Evolutionary conservation across 2,113 vertebrate genomes (phyloP), one percentile per base, ranked within the genome.

Genomic region (Tinamus guttatus): DNA sequence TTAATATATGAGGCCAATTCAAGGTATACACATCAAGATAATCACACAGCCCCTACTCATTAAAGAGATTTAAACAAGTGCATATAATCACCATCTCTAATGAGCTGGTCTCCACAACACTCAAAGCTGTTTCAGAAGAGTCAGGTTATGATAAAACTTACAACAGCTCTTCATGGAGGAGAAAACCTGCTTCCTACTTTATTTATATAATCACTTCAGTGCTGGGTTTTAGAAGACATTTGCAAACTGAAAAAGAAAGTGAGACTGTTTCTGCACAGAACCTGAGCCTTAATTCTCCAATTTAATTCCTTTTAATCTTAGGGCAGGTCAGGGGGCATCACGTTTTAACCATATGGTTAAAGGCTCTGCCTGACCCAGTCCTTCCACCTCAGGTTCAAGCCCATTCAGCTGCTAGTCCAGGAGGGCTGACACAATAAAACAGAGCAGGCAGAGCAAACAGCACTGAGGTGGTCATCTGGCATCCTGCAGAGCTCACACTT

Each of bases 301-400:
- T 95, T 93, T 95, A 95, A 95, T 96, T 96, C 88, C 40, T 65
- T 84, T 88, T 96, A 95, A 95, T 96, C 95, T 95, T n/a, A n/a
- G n/a, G n/a, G n/a, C n/a, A n/a, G n/a, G n/a, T n/a, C n/a, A n/a
- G n/a, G n/a, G n/a, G n/a, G n/a, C n/a, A n/a, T n/a, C n/a, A n/a
- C n/a, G n/a, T n/a, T n/a, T n/a, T n/a, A n/a, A n/a, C n/a, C n/a
- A n/a, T n/a, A n/a, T n/a, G n/a, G n/a, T n/a, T n/a, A n/a, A n/a
- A 58, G 54, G 30, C 30, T 58, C 52, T 28, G 28, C 54, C 4
- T 47, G 10, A 38, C 43, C 24, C 40, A n/a, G 18, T 36, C 90
- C 74, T 54, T 77, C 28, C 56, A 65, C 41, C 67, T 89, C 43
- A 4, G 10, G 8, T 78, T 77, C 54, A 13, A 65, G 12, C 19